A percentile compares a stretch with the other conserved stretches of the same genome.
Evolutionary conservation across 2,888 invertebrate genomes (phyloP).

Genomic region (Spisula subtruncata): DNA sequence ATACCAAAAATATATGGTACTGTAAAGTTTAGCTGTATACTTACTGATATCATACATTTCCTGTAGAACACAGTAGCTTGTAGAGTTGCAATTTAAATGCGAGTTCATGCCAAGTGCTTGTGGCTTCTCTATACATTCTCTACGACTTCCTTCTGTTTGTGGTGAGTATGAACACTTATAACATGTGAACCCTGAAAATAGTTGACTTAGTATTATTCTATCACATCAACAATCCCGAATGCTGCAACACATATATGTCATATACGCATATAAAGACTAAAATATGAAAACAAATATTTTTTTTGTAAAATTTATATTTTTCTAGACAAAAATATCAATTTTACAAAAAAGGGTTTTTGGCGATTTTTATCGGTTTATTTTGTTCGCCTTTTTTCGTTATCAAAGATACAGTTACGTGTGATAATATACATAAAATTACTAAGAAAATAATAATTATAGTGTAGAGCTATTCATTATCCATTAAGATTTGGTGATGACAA

Average conservation of each 20-base stretch:
- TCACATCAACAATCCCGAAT: not conserved
- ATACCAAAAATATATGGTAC: too few relatives aligned
- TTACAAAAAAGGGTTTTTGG: too few relatives aligned
- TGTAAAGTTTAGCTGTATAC: not conserved
- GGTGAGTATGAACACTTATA: constrained; percentile 61
- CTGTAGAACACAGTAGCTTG: constrained; percentile 65
- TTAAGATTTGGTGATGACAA: too few relatives aligned
- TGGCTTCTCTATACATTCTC: constrained; percentile 67
- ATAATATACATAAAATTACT: too few relatives aligned
- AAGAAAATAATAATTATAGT: too few relatives aligned
- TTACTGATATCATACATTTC: constrained; percentile 63
- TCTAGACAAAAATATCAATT: too few relatives aligned
- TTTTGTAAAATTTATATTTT: too few relatives aligned
- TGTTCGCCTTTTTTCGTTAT: not conserved
- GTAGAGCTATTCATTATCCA: not conserved
- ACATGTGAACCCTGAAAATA: constrained; percentile 61
- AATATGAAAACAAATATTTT: too few relatives aligned
- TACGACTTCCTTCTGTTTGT: constrained; percentile 45
- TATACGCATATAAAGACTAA: not conserved
- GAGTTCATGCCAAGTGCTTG: constrained; percentile 39
- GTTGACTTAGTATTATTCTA: not conserved
- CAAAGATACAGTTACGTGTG: too few relatives aligned
- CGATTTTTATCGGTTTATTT: too few relatives aligned
- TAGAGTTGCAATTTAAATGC: constrained; percentile 57
- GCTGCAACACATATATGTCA: not conserved